Evolutionary conservation across 2,113 vertebrate species (phyloP), one percentile per base, ranked within the genome.

Genomic region (Jaculus jaculus): DNA sequence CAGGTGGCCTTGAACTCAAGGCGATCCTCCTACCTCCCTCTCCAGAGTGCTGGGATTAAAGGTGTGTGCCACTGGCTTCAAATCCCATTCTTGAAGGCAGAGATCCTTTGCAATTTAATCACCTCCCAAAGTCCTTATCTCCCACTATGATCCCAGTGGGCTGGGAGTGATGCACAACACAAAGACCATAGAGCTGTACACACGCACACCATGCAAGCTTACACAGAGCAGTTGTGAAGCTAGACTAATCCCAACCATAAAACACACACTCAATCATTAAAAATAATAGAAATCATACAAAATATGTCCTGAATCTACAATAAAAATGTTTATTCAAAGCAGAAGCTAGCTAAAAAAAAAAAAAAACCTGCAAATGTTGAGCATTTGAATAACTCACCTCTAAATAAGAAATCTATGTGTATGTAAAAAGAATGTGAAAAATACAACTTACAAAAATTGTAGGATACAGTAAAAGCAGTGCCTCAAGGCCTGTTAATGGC

Each of bases 331-430:
- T 60, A 82, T 85, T 86, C 20, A 93, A 91, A 85, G 24, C 28
- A 93, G 51, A 91, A 71, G 51, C 39, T 23, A 72, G 11, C 34
- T 42, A 54, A 51, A 94, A n/a, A n/a, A n/a, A n/a, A n/a, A n/a
- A n/a, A n/a, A n/a, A 93, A 92, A 89, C 84, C 30, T 30, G 74
- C 71, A 91, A 69, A 89, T 58, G 91, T 1, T 60, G 28, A 66
- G 47, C 66, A 18, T 89, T 91, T 89, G 63, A 92, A 87, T 18
- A 80, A 69, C 20, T 93, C 58, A 73, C 65, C 89, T 93, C 23
- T 69, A 89, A 82, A 32, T 81, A 83, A 24, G 30, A 89, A 65
- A 18, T 73, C 47, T 78, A 54, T 54, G 54, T 54, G 42, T 42
- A n/a, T 51, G 42, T 51, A 47, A 83, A 65, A 66, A 91, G 90